These are phyloP conservation scores for Vulpes vulpes DNA, from an alignment of 2,113 vertebrate species.

Conservation along the genomic window DNA sequence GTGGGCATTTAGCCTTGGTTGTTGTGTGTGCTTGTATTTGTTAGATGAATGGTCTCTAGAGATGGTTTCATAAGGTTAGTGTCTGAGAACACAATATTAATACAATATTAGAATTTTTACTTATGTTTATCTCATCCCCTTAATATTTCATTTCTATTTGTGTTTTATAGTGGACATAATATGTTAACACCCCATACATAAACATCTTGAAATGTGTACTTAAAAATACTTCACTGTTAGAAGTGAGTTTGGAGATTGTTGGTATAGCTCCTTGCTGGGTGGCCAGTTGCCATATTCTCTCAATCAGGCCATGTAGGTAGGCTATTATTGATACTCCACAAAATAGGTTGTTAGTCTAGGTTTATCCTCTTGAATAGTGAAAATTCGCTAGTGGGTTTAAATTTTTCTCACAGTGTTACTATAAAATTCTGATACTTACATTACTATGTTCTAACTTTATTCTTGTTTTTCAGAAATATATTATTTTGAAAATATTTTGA, in stretches of 20 bases:
- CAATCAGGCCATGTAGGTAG: background rate
- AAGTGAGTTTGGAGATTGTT: background rate
- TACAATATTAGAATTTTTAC: background rate
- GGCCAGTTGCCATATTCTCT: background rate
- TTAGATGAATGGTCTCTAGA: background rate
- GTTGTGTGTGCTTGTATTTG: no score
- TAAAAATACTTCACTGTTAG: background rate
- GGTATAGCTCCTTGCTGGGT: background rate
- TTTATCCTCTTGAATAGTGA: slow-evolving; percentile 36
- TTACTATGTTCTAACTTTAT: slow-evolving; percentile 24
- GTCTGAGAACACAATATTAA: background rate
- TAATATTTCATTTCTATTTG: slow-evolving; percentile 17
- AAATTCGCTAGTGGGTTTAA: slow-evolving; percentile 6
- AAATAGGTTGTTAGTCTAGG: background rate
- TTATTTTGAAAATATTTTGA: slow-evolving; percentile 57
- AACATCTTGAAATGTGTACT: background rate
- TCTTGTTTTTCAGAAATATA: slow-evolving; percentile 47
- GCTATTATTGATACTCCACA: background rate
- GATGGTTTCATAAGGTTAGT: background rate
- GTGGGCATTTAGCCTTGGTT: background rate
- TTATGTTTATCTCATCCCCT: slow-evolving; percentile 5
- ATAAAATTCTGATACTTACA: background rate
- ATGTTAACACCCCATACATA: background rate
- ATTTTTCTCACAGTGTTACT: background rate
- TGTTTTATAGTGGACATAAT: background rate